Evolutionary conservation across 2,113 vertebrate species (phyloP).

Genomic region (Danionella cerebrum): DNA sequence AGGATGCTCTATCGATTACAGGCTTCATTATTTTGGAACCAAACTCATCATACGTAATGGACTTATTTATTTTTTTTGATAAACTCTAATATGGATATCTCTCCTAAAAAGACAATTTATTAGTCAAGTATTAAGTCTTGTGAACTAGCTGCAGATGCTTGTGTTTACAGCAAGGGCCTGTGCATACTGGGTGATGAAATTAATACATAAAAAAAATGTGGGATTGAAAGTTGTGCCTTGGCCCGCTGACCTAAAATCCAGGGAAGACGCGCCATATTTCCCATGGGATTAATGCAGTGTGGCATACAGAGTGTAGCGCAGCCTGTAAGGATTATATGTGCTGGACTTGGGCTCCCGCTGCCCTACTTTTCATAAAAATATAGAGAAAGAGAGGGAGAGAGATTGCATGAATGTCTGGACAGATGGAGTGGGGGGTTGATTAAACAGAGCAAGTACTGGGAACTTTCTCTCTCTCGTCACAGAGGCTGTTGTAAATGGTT

Average conservation of each 20-base stretch:
- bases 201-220: slow-evolving; percentile 24
- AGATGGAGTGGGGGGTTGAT: slow-evolving; percentile 52
- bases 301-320: slow-evolving; percentile 47
- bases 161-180: not conserved
- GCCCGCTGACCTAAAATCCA: slow-evolving; percentile 47
- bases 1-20: too few species aligned
- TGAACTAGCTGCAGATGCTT: not conserved
- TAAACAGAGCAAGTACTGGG: slow-evolving; percentile 10
- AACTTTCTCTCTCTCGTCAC: not conserved
- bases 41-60: too few species aligned
- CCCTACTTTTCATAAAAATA: slow-evolving; percentile 64
- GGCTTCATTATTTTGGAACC: too few species aligned
- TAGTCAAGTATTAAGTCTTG: not conserved
- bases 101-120: not conserved
- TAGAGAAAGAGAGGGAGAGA: slow-evolving; percentile 30
- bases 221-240: slow-evolving; percentile 22
- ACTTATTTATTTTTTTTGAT: not conserved
- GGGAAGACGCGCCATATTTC: slow-evolving; percentile 44
- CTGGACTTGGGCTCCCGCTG: slow-evolving; percentile 48
- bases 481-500: slow-evolving; percentile 16
- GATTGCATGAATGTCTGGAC: slow-evolving; percentile 44
- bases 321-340: slow-evolving; percentile 63
- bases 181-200: slow-evolving; percentile 2
- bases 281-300: slow-evolving; percentile 55
- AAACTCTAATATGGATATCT: not conserved